These are phyloP conservation scores for Caenorhabditis sp. DNA, from an alignment of 2,888 invertebrate genomes.

Conservation along the genomic window DNA sequence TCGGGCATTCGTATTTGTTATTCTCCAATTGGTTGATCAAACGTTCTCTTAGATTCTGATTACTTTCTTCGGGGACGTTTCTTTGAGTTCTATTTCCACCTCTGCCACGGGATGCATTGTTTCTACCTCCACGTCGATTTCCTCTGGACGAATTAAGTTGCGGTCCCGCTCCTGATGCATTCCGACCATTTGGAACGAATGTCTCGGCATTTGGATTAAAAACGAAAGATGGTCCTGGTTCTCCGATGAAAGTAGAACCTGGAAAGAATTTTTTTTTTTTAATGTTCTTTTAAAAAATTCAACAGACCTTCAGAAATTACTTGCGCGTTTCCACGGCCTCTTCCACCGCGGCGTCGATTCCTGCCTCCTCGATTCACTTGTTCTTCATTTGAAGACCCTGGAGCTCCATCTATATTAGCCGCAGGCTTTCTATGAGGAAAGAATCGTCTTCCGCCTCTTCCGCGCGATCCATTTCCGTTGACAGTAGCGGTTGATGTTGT, in stretches of 20 bases:
- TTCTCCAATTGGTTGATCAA: constrained; percentile 84
- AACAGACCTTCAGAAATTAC: no score
- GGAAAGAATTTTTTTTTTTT: not conserved
- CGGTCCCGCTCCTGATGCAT: no score
- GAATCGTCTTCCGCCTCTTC: not conserved
- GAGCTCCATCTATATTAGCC: not conserved
- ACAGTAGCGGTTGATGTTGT: constrained; percentile 14
- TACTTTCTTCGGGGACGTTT: not conserved
- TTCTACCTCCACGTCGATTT: constrained; percentile 2
- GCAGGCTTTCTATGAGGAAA: not conserved
- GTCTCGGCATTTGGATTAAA: constrained; percentile 37
- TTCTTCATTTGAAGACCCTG: not conserved
- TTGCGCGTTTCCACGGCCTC: no score
- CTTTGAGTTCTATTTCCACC: not conserved
- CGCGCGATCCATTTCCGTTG: not conserved
- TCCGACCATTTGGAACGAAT: constrained; percentile 15
- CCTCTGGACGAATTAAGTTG: not conserved
- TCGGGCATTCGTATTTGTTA: constrained; percentile 87
- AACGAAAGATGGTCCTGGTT: not conserved
- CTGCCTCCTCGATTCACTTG: not conserved
- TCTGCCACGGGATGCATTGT: not conserved
- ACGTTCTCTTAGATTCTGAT: constrained; percentile 38
- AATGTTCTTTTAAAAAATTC: no score
- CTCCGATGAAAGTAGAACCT: not conserved
- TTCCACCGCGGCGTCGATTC: no score